phyloP scores from a whole-genome alignment of 2,113 vertebrate genomes.

The Mola mola region DNA sequence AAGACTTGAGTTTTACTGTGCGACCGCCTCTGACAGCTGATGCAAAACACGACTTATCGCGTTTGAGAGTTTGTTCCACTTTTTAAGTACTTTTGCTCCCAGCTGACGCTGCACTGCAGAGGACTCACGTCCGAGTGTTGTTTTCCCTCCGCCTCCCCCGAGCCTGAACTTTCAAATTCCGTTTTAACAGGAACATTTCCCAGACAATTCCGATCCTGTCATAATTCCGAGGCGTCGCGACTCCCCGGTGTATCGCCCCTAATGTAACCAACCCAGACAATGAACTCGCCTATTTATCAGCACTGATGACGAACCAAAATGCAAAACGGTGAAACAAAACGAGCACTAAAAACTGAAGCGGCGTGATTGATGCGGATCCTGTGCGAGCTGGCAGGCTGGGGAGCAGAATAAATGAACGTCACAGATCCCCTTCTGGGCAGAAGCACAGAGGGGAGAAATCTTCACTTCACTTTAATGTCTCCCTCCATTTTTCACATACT shows the following conservation, averaged over 20 bases:
- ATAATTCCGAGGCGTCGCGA: constrained; percentile 44
- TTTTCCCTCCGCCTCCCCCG: constrained; percentile 45
- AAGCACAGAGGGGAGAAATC: constrained; percentile 48
- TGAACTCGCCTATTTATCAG: constrained; percentile 60
- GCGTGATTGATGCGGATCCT: constrained; percentile 61
- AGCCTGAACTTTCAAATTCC: constrained; percentile 44
- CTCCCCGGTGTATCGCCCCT: constrained; percentile 35
- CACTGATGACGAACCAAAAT: constrained; percentile 54
- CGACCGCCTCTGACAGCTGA: constrained; percentile 52
- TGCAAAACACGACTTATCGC: constrained; percentile 40
- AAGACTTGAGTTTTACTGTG: too few relatives aligned
- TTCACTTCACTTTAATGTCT: constrained; percentile 1
- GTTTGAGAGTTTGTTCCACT: constrained; percentile 31
- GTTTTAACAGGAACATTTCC: constrained; percentile 35
- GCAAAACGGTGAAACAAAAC: constrained; percentile 59
- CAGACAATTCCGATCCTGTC: constrained; percentile 31
- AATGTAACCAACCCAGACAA: constrained; percentile 58
- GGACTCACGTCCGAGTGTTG: not conserved
- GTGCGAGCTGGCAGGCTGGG: constrained; percentile 39
- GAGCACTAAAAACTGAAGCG: constrained; percentile 54
- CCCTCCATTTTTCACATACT: constrained; percentile 5
- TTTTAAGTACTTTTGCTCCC: constrained; percentile 39
- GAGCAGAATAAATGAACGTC: constrained; percentile 59
- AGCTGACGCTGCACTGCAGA: constrained; percentile 21
- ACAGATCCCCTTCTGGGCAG: constrained; percentile 64